Evolutionary conservation across 2,797 vertebrate genomes (phyloP).

Genomic region (Ciconia nigra): DNA sequence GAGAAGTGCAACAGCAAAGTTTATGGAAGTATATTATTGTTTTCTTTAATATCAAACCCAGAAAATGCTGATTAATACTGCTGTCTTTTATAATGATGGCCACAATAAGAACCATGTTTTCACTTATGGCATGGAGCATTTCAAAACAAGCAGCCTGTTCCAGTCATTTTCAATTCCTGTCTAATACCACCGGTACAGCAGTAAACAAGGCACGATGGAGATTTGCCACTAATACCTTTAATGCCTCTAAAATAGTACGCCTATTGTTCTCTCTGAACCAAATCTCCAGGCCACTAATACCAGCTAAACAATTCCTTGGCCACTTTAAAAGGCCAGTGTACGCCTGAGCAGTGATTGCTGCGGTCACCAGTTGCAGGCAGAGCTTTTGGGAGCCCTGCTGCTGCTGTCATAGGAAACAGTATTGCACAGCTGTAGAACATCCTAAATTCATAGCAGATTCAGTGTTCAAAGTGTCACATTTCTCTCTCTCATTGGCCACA

Average conservation of each 20-base stretch:
- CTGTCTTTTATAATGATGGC: neutral
- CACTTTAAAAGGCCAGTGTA: neutral
- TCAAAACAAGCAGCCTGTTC: neutral
- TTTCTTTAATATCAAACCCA: neutral
- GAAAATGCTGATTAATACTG: neutral
- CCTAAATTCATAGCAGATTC: neutral
- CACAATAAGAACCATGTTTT: neutral
- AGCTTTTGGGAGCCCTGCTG: neutral
- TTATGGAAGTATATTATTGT: neutral
- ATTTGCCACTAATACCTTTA: constrained; percentile 59
- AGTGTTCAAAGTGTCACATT: neutral
- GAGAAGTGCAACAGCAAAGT: neutral
- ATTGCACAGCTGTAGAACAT: neutral
- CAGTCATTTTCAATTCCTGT: neutral
- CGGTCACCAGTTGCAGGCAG: neutral
- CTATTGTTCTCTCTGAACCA: constrained; percentile 46
- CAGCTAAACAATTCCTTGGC: constrained; percentile 14
- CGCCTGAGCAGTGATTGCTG: neutral
- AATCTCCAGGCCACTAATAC: constrained; percentile 52
- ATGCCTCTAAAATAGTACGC: constrained; percentile 60
- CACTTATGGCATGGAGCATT: neutral
- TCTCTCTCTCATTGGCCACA: neutral
- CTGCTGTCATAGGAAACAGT: neutral
- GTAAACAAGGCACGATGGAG: constrained; percentile 41
- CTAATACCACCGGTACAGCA: constrained; percentile 19